Evolutionary conservation across 2,888 invertebrate genomes (phyloP).

Genomic region (Nasonovia ribisnigri): DNA sequence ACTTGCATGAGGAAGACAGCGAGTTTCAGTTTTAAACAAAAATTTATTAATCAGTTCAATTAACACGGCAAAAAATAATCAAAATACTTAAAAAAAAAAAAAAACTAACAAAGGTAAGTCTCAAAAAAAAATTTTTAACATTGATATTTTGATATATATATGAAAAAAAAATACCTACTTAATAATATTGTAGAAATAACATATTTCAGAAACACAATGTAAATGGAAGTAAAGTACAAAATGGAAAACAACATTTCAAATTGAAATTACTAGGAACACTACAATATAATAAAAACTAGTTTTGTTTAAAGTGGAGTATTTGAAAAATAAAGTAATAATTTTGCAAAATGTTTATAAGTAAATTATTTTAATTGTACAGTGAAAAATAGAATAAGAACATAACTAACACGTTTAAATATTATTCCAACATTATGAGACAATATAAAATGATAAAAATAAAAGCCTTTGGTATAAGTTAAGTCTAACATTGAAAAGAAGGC

Average conservation of each 20-base stretch:
- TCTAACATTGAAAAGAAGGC: neutral
- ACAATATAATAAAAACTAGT: neutral
- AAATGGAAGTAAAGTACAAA: constrained; percentile 25
- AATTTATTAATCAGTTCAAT: constrained; percentile 37
- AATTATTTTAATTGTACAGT: neutral
- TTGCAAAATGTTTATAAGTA: neutral
- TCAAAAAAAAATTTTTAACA: constrained; percentile 45
- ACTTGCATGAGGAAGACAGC: constrained; percentile 27
- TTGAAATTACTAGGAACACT: constrained; percentile 58
- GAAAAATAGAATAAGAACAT: neutral
- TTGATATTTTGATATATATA: constrained; percentile 32
- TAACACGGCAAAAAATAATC: neutral
- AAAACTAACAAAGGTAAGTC: constrained; percentile 47
- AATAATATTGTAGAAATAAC: constrained; percentile 28
- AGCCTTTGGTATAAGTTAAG: constrained; percentile 12
- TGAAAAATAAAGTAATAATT: constrained; percentile 18
- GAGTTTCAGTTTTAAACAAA: constrained; percentile 10
- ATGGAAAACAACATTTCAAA: constrained; percentile 37
- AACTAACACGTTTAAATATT: neutral
- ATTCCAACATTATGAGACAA: neutral
- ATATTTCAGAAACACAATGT: neutral
- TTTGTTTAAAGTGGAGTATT: neutral
- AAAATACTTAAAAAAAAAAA: constrained; percentile 25
- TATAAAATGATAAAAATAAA: constrained; percentile 41
- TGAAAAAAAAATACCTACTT: neutral